Conservation (phyloP, 2,113 vertebrate species). For the Silurus meridionalis region DNA sequence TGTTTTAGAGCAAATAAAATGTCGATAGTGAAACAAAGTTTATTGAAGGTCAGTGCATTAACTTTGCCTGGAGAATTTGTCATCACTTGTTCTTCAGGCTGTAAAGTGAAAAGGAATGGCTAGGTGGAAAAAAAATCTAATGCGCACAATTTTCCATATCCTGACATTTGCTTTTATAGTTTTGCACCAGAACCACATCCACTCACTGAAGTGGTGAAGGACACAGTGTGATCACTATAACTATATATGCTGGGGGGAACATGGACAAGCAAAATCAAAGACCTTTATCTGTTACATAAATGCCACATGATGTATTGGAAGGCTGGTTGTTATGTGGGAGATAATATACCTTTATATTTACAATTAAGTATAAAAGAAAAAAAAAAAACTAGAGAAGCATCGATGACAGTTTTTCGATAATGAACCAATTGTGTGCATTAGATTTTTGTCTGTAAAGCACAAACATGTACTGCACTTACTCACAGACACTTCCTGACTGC, state of each 20-base stretch:
- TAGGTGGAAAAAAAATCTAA: neutral
- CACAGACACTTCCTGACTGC: slow-evolving; percentile 6
- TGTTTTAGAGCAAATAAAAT: neutral
- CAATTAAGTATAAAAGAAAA: no score
- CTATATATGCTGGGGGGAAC: neutral
- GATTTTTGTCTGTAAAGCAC: neutral
- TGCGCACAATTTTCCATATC: neutral
- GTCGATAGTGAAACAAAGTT: neutral
- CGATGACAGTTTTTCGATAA: neutral
- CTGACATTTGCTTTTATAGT: neutral
- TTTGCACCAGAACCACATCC: neutral
- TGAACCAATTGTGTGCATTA: neutral
- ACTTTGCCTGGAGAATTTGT: neutral
- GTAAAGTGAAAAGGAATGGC: neutral
- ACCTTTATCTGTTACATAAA: neutral
- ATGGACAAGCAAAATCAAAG: neutral
- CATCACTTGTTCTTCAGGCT: neutral
- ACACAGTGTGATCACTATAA: neutral
- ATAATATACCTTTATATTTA: neutral
- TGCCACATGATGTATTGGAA: neutral
- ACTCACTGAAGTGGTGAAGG: neutral
- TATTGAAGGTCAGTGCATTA: neutral
- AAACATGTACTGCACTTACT: slow-evolving; percentile 19
- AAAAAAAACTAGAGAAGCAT: neutral
- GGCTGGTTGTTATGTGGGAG: neutral